Evolutionary conservation across 2,113 vertebrate species (phyloP).

Genomic region (Siniperca chuatsi): DNA sequence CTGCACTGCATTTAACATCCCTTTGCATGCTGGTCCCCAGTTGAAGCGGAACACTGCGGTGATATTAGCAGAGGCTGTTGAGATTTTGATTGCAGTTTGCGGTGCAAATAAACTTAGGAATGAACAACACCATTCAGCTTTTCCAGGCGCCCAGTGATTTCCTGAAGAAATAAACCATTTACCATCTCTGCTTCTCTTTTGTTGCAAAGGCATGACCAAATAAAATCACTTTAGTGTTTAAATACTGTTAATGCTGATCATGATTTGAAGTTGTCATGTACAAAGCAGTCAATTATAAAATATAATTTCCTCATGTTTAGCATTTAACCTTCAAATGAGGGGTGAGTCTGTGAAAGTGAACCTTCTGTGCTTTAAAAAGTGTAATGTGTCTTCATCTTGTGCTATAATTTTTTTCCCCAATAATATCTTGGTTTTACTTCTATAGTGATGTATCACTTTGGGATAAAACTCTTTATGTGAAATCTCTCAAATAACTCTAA

Average conservation of each 20-base stretch:
- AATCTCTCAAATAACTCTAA: conserved; percentile 10
- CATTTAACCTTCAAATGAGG: conserved; percentile 24
- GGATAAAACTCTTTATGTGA: conserved; percentile 14
- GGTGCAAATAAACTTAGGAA: conserved; percentile 70
- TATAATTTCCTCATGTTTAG: neutral
- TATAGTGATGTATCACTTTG: neutral
- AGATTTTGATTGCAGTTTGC: conserved; percentile 71
- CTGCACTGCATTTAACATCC: conserved; percentile 25
- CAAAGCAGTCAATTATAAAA: conserved; percentile 24
- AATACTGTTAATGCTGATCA: conserved; percentile 23
- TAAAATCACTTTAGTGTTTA: neutral
- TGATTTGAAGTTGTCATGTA: conserved; percentile 21
- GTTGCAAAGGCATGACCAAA: conserved; percentile 21
- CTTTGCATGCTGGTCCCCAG: conserved; percentile 49
- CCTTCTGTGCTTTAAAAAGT: too few relatives aligned
- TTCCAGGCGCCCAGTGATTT: conserved; percentile 50
- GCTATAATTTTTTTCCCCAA: neutral
- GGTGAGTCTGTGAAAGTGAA: neutral
- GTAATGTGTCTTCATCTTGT: neutral
- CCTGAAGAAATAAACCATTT: conserved; percentile 38
- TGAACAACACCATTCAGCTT: conserved; percentile 70
- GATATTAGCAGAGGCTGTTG: conserved; percentile 58
- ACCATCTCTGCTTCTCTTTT: conserved; percentile 18
- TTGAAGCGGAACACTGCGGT: conserved; percentile 60
- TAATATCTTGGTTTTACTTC: neutral